Evolutionary conservation across 1,140 invertebrate species (phyloP), one percentile per base, ranked within the genome.

Genomic region (Trichonephila inaurata): DNA sequence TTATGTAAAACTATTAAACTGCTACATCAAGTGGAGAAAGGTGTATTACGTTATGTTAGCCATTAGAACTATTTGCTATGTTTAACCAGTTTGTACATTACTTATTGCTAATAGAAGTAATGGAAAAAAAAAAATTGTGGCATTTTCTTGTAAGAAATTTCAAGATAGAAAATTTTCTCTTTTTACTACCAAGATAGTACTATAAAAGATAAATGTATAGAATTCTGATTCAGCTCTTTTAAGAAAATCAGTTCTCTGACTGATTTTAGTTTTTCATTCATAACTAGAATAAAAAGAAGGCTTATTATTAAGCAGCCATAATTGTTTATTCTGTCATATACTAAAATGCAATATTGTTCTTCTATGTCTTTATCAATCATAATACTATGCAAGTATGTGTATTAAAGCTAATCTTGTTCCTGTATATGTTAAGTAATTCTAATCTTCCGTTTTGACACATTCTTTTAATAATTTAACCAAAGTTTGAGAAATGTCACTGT

Each of bases 141-240:
- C 72, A 33, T 77, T 77, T 12, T 69, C 66, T 69, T 12, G n/a
- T 69, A 69, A 33, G 18, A 77, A 77, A 77, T 77, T 40, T 77
- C 72, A 18, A 8, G 72, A 77, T 77, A 77, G 72, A 77, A 7
- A 19, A 77, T 77, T 77, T 77, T 19, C 72, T 33, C 72, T 33
- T 77, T 77, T 77, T 77, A 77, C 72, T 77, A 77, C 24, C 28
- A 77, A 33, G 72, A 77, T 77, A 77, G 72, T 77, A 77, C 18
- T 77, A 16, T 5, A 77, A 77, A 33, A 40, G 28, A 77, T 77
- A 77, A 77, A 77, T 33, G 5, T 77, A 40, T 77, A 77, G 72
- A 77, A 77, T 51, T 18, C 33, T 77, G 72, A 18, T 77, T 77
- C 72, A 33, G 6, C 28, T 33, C 72, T 77, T 77, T 77, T 77